These are phyloP conservation scores for Butorides virescens DNA, from an alignment of 2,113 vertebrate genomes.

Conservation along the genomic window DNA sequence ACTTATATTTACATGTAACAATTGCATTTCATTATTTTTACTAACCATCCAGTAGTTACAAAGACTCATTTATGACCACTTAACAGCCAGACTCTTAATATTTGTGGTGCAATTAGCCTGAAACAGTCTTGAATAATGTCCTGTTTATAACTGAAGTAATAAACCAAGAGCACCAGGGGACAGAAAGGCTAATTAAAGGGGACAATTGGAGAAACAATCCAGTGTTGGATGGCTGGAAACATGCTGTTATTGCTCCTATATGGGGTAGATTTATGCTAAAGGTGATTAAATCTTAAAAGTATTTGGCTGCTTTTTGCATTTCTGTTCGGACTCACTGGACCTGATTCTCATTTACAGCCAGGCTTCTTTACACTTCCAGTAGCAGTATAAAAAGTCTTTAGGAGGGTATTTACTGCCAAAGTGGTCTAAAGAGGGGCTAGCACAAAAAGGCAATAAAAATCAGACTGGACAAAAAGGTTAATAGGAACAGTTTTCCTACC, in stretches of 20 bases:
- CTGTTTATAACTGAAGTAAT: conserved; percentile 53
- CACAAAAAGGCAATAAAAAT: conserved; percentile 30
- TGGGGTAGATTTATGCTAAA: neutral
- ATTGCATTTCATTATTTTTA: conserved; percentile 43
- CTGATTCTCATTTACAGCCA: conserved; percentile 9
- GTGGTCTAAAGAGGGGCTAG: neutral
- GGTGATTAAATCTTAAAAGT: conserved; percentile 28
- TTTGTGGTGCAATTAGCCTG: conserved; percentile 50
- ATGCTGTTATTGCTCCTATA: neutral
- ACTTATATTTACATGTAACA: neutral
- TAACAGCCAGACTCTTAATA: conserved; percentile 46
- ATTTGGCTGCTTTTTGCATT: neutral
- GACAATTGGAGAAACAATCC: conserved; percentile 44
- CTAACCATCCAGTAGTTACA: conserved; percentile 42
- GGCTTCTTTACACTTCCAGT: conserved; percentile 19
- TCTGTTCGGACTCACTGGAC: neutral
- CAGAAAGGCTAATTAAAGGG: conserved; percentile 43
- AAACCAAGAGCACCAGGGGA: conserved; percentile 48
- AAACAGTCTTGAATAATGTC: conserved; percentile 51
- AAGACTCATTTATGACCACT: conserved; percentile 37
- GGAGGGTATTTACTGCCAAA: conserved; percentile 13
- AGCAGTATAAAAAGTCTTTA: neutral
- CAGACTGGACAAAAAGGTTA: neutral
- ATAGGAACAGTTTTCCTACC: neutral
- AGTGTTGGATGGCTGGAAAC: neutral